Conservation (phyloP, 2,113 vertebrate genomes). For the Chlamydotis undulata region DNA sequence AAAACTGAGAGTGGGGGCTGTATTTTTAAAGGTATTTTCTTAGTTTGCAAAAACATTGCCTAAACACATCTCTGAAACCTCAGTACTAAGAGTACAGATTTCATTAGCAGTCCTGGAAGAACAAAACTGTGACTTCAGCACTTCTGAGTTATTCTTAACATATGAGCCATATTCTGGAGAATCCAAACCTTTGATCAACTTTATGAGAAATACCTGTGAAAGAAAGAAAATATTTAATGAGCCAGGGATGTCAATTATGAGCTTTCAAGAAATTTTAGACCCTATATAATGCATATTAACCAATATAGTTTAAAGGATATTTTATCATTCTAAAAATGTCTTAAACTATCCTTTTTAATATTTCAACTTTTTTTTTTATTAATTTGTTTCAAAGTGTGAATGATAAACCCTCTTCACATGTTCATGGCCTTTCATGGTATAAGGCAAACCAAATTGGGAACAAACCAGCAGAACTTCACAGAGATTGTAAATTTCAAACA, state of each 20-base stretch:
- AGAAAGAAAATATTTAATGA: constrained; percentile 53
- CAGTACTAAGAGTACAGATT: neutral
- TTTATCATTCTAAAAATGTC: constrained; percentile 18
- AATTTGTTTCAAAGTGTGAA: neutral
- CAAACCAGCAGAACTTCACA: neutral
- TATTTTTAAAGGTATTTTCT: neutral
- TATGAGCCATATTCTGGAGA: constrained; percentile 26
- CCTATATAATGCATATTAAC: neutral
- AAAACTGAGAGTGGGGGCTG: neutral
- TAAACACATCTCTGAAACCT: neutral
- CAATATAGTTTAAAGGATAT: neutral
- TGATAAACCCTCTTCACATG: neutral
- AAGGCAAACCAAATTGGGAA: constrained; percentile 27
- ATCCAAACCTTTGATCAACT: constrained; percentile 53
- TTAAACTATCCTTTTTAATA: neutral
- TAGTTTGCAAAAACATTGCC: neutral
- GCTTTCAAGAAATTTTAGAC: constrained; percentile 23
- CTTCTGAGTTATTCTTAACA: constrained; percentile 51
- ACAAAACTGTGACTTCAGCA: constrained; percentile 42
- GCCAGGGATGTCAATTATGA: constrained; percentile 38
- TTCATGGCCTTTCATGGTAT: neutral
- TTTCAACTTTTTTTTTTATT: neutral
- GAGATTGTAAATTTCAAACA: neutral
- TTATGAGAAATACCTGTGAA: constrained; percentile 56
- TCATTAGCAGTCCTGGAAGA: neutral